These are phyloP conservation scores for Apostichopus japonicus DNA, from an alignment of 35 echinoderm and acorn worm genomes.

Conservation along the genomic window DNA sequence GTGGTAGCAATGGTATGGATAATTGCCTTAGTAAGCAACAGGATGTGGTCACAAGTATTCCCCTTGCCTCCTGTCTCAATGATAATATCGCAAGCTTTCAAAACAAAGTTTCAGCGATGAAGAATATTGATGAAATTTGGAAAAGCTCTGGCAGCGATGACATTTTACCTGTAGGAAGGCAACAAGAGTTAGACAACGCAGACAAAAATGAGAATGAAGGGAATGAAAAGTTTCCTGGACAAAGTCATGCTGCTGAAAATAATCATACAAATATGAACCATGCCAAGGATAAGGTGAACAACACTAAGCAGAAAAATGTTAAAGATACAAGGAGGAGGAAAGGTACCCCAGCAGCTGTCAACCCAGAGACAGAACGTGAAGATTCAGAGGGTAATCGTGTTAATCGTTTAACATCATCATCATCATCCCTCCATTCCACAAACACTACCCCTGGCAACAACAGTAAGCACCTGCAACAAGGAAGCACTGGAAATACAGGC, in stretches of 20 bases:
- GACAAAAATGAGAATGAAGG: background rate
- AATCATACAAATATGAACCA: background rate
- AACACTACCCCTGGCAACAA: background rate
- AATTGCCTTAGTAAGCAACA: conserved; percentile 18
- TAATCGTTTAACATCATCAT: background rate
- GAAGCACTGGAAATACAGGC: background rate
- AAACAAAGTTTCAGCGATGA: background rate
- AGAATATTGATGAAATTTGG: background rate
- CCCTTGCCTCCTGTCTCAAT: conserved; percentile 18
- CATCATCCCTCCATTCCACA: no score
- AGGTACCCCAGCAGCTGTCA: background rate
- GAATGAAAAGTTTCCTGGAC: background rate
- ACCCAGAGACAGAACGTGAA: background rate
- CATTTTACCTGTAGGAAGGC: background rate
- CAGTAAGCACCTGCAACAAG: background rate
- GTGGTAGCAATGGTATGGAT: background rate
- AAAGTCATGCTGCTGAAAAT: conserved; percentile 6
- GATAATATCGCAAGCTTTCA: conserved; percentile 31
- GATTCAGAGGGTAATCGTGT: background rate
- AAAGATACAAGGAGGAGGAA: background rate
- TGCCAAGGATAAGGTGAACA: conserved; percentile 1
- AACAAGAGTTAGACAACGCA: background rate
- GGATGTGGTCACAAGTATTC: conserved; percentile 36
- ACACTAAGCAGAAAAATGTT: background rate
- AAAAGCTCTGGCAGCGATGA: background rate